Conservation (phyloP, 2,797 vertebrate species). For the Thunnus albacares region DNA sequence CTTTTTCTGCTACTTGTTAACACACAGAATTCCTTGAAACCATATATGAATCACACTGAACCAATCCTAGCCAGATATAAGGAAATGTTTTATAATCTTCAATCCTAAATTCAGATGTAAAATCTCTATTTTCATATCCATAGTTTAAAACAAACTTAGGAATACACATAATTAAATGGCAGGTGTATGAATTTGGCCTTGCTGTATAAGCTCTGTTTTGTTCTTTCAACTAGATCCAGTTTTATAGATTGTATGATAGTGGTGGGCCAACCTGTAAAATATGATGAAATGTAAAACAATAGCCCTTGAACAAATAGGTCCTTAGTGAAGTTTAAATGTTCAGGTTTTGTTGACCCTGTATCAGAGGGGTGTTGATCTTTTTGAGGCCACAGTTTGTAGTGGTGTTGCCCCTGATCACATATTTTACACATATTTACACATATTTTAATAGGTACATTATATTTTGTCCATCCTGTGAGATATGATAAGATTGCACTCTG, state of each 20-base stretch:
- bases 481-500: neutral
- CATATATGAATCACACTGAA: neutral
- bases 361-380: neutral
- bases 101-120: neutral
- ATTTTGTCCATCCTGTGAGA: neutral
- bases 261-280: neutral
- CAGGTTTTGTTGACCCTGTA: neutral
- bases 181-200: neutral
- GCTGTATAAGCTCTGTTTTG: neutral
- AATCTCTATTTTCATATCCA: neutral
- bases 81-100: neutral
- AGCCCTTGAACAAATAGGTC: neutral
- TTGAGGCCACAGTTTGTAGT: neutral
- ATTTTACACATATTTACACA: too few relatives aligned
- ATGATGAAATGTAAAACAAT: neutral
- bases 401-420: neutral
- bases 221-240: neutral
- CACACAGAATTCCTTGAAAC: neutral
- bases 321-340: neutral
- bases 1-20: neutral
- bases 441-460: neutral
- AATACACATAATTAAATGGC: too few relatives aligned
- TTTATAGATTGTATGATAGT: neutral
- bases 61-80: neutral
- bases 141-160: neutral